These are phyloP conservation scores for Eupithecia subfuscata DNA, from an alignment of 2,888 invertebrate species.

Conservation along the genomic window DNA sequence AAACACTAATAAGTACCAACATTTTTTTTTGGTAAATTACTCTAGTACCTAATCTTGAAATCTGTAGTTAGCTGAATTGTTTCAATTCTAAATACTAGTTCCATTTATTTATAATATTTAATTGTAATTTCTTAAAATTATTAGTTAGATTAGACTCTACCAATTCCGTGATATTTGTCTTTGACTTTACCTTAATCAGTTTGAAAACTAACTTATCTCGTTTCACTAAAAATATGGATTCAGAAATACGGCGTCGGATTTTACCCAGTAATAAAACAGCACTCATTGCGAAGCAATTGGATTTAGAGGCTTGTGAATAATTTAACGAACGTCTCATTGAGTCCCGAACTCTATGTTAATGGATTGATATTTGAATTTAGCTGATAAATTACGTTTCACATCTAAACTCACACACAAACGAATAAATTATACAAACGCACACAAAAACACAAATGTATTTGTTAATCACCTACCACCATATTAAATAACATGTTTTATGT, in stretches of 20 bases:
- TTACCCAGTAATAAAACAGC: background rate
- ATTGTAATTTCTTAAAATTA: too few species aligned
- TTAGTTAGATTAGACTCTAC: too few species aligned
- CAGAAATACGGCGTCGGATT: background rate
- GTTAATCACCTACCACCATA: too few species aligned
- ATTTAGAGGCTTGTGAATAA: constrained; percentile 3
- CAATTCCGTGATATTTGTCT: background rate
- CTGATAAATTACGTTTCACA: background rate
- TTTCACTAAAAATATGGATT: constrained; percentile 5
- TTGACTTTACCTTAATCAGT: background rate
- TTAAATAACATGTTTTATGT: too few species aligned
- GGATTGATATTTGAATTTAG: constrained; percentile 9
- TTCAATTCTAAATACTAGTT: too few species aligned
- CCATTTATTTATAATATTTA: too few species aligned
- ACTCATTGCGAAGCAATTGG: constrained; percentile 10
- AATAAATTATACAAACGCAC: too few species aligned
- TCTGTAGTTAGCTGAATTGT: too few species aligned
- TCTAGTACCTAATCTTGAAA: too few species aligned
- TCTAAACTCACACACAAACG: background rate
- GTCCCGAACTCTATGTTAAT: constrained; percentile 5
- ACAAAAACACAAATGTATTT: too few species aligned
- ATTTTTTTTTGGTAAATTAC: background rate
- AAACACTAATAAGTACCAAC: background rate
- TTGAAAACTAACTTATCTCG: background rate
- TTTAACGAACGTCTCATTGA: background rate